A percentile compares a stretch with the other conserved stretches of the same genome.
Conservation (phyloP, 2,888 invertebrate genomes). For the Copidosoma aretas region DNA sequence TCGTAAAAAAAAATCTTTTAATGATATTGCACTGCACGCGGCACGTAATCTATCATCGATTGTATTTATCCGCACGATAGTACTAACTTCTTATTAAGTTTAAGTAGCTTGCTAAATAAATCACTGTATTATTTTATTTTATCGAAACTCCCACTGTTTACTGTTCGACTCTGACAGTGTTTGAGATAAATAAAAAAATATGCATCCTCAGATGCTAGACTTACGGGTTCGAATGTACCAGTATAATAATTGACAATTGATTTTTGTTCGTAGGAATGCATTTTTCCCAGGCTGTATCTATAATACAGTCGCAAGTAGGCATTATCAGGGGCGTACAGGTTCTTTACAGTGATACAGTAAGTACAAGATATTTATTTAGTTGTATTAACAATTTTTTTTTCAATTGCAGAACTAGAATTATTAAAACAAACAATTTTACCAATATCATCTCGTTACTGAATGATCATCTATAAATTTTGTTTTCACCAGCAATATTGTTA, state of each 20-base stretch:
- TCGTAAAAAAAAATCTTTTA: too few species aligned
- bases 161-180: slow-evolving; percentile 9
- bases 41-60: too few species aligned
- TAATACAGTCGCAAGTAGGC: slow-evolving; percentile 95
- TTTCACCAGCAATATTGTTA: too few species aligned
- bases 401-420: too few species aligned
- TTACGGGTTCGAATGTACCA: neutral
- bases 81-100: too few species aligned
- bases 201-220: neutral
- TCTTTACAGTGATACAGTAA: slow-evolving; percentile 92
- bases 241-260: slow-evolving; percentile 13
- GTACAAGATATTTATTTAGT: slow-evolving; percentile 48
- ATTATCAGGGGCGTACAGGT: slow-evolving; percentile 95
- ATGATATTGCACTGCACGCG: too few species aligned
- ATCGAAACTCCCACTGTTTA: slow-evolving; percentile 1
- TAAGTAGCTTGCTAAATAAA: too few species aligned
- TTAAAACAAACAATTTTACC: too few species aligned
- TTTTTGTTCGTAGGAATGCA: slow-evolving; percentile 85
- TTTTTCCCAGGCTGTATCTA: slow-evolving; percentile 96
- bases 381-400: too few species aligned
- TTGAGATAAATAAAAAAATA: neutral
- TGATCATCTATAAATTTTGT: too few species aligned
- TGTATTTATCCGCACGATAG: too few species aligned
- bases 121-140: neutral
- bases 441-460: too few species aligned